Evolutionary conservation across 1,140 invertebrate genomes (phyloP), one percentile per base, ranked within the genome.

Genomic region (Diachasmimorpha longicaudata): DNA sequence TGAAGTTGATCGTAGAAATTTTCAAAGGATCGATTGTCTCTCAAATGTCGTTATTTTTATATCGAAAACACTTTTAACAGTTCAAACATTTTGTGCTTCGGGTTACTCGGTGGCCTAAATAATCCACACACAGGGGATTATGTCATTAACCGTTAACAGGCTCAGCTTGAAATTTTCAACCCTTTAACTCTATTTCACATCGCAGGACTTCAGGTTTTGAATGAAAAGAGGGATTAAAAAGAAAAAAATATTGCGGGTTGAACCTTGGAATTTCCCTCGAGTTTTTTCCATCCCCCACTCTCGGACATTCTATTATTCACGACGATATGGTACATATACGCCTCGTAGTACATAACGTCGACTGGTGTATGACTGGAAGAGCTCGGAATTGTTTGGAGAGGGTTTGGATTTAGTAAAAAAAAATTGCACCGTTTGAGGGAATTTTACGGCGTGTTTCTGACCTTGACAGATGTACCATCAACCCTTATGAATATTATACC

Each of bases 81-180:
- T 78, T 80, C 82, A 86, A 88, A 88, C 79, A 87, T 80, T 74
- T 77, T 75, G 69, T 81, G 82, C 79, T 77, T 84, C 85, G 78
- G 76, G 63, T 84, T 85, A 83, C 83, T 67, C 37, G 1, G 1
- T 2, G 9, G 25, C 21, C 70, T 6, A 52, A 23, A 25, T 52
- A 72, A 52, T 72, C 48, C n/a, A 21, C 36, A 19, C 48, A 48
- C 13, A 19, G 14, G 23, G 19, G 37, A 19, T 19, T 39, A 19
- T 39, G 31, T 37, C 23, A 67, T 13, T 67, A 11, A 13, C 63
- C 31, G 37, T n/a, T 67, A n/a, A 23, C 25, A 63, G 16, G 19
- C 25, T 42, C 4, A 42, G 11, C 4, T 10, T 42, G 39, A 42
- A 42, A 42, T 42, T 42, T 10, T 42, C 39, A 42, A 42, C 39